These are phyloP conservation scores for Xiphophorus birchmanni DNA, from an alignment of 2,797 vertebrate species.

Conservation along the genomic window DNA sequence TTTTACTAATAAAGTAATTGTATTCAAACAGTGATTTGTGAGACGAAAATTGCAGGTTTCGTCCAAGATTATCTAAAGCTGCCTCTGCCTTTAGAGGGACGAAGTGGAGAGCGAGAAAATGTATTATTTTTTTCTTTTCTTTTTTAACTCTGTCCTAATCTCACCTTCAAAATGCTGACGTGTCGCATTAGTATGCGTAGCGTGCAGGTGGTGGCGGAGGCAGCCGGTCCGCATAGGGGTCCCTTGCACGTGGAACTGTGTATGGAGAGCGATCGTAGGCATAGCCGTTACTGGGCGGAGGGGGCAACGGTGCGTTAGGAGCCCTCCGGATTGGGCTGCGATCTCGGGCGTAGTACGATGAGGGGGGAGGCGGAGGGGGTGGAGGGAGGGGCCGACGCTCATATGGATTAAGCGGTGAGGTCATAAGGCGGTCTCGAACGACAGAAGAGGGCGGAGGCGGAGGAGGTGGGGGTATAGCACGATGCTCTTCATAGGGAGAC, in stretches of 20 bases:
- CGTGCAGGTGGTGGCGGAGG: constrained; percentile 81
- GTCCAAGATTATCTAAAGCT: constrained; percentile 5
- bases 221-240: constrained; percentile 87
- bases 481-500: constrained; percentile 76
- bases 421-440: constrained; percentile 85
- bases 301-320: constrained; percentile 71
- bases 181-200: constrained; percentile 77
- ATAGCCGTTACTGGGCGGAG: constrained; percentile 86
- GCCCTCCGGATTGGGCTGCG: constrained; percentile 90
- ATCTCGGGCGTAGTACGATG: constrained; percentile 90
- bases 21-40: not conserved
- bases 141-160: constrained; percentile 65
- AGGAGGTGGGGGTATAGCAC: constrained; percentile 76
- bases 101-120: constrained; percentile 11
- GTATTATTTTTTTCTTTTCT: not conserved
- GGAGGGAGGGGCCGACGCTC: constrained; percentile 89
- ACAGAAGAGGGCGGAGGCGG: constrained; percentile 83
- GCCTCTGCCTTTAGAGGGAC: constrained; percentile 37
- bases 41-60: not conserved
- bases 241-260: constrained; percentile 88
- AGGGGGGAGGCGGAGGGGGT: constrained; percentile 61
- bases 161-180: constrained; percentile 79
- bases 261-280: constrained; percentile 89
- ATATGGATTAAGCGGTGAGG: constrained; percentile 85
- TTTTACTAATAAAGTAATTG: not conserved